Evolutionary conservation across 2,888 invertebrate genomes (phyloP).

Genomic region (Drosophila incognita): DNA sequence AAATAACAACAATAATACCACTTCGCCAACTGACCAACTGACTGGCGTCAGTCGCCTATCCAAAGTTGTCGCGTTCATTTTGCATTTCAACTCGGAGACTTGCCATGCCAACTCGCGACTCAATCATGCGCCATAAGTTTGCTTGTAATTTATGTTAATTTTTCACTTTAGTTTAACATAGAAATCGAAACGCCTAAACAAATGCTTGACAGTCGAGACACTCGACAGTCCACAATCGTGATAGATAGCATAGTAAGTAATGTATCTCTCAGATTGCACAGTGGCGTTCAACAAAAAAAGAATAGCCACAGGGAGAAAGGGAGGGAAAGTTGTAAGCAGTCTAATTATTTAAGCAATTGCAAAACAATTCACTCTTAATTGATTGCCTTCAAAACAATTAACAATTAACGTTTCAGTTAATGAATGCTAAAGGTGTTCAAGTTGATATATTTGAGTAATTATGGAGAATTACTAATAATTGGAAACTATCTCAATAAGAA

Average conservation of each 20-base stretch:
- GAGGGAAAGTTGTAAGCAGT: neutral
- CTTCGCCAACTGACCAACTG: constrained; percentile 6
- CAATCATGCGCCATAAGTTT: constrained; percentile 56
- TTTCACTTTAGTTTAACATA: constrained; percentile 66
- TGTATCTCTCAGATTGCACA: constrained; percentile 9
- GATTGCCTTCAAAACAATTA: neutral
- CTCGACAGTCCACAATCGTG: constrained; percentile 18
- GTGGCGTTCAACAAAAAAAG: neutral
- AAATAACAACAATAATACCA: constrained; percentile 1
- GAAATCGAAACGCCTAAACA: constrained; percentile 75
- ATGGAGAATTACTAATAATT: neutral
- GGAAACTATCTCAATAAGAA: neutral
- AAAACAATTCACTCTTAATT: neutral
- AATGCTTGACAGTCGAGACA: constrained; percentile 63
- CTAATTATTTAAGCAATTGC: neutral
- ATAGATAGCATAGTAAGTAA: constrained; percentile 32
- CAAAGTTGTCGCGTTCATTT: constrained; percentile 36
- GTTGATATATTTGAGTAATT: neutral
- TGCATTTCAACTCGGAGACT: constrained; percentile 38
- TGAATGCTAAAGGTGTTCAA: neutral
- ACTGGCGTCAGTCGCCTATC: constrained; percentile 44
- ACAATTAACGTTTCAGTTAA: neutral
- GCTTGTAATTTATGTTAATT: constrained; percentile 60
- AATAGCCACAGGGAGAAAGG: neutral
- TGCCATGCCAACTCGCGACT: constrained; percentile 17